Evolutionary conservation across 2,888 invertebrate genomes (phyloP), one percentile per base, ranked within the genome.

Genomic region (Agrotis exclamationis): DNA sequence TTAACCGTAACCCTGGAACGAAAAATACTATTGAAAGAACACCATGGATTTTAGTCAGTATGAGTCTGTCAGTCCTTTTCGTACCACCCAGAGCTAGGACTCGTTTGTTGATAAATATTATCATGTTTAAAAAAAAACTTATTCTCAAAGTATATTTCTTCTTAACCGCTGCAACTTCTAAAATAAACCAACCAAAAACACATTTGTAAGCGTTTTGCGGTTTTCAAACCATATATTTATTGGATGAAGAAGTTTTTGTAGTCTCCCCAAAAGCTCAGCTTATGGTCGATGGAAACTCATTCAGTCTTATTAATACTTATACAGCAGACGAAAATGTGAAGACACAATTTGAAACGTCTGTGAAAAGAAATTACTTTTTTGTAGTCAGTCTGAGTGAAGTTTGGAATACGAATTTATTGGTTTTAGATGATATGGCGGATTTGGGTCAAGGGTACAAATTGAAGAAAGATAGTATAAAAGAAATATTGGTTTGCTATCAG

Each of bases 141-240:
- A n/a, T n/a, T n/a, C n/a, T n/a, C n/a, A n/a, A n/a, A n/a, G n/a
- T n/a, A n/a, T n/a, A n/a, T n/a, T n/a, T n/a, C n/a, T n/a, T n/a
- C n/a, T n/a, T n/a, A n/a, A n/a, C 51, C 79, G 79, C 76, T 80
- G 6, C 13, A 54, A 66, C 80, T 70, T 62, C 50, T 78, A 58
- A 45, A 57, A 74, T 68, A 63, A 67, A 56, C 74, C 59, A 33
- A 48, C 13, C 18, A 28, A 58, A 44, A 74, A 79, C 73, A 83
- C 79, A 81, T 84, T 84, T 75, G 83, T 76, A 78, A 83, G 68
- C 85, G 77, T 79, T 75, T 83, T 76, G 82, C 75, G 85, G 85
- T 82, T 87, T 82, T 76, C 66, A 83, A 82, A 79, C 82, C 78
- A 70, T 82, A 83, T 86, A 88, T 87, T 87, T 88, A 87, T 86